Base-by-base conservation (phyloP, 2,113 vertebrate genomes). In the Passer montanus region DNA sequence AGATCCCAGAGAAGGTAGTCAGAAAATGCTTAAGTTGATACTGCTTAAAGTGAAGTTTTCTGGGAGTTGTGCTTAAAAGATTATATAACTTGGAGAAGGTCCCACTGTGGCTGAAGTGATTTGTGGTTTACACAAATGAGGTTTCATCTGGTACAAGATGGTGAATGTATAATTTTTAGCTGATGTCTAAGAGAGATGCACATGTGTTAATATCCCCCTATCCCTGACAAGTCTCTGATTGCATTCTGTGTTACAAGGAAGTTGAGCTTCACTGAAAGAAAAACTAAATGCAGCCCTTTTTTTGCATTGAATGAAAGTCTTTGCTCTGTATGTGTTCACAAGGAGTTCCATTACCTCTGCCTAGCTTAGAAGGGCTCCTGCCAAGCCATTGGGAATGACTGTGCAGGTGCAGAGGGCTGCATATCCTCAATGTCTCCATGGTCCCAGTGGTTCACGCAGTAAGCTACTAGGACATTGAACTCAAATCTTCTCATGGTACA, bases 61-160 rank as follows among this genome's bases (percentile, higher is more conserved):
- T 90, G 35, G 72, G 72, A 58, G 43, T 56, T 75, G 63, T 90
- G 33, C 78, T 81, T 82, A 26, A 87, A 73, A 75, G 68, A 52
- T 56, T 26, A 14, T 84, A 1, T 26, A 47, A 70, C 21, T 46
- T 26, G 89, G 43, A 87, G 68, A 60, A 68, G 50, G 72, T 93
- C 73, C 79, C 80, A 37, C 76, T 94, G 91, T 44, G 75, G 85
- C 50, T 78, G 43, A 88, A 60, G 49, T 84, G 64, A 66, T 90
- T 90, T 93, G 79, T 93, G 81, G 76, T 31, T 93, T 81, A 59
- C 50, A 87, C 72, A 93, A 89, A 94, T 46, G 76, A 90, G 77
- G 66, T 97, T 95, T 85, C 64, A 63, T 84, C 60, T 76, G n/a
- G 53, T 80, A 86, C 78, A 93, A 95, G 92, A 94, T 78, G 60